These are phyloP conservation scores for Holcopasites calliopsidis DNA, from an alignment of 1,140 invertebrate genomes.

Conservation along the genomic window DNA sequence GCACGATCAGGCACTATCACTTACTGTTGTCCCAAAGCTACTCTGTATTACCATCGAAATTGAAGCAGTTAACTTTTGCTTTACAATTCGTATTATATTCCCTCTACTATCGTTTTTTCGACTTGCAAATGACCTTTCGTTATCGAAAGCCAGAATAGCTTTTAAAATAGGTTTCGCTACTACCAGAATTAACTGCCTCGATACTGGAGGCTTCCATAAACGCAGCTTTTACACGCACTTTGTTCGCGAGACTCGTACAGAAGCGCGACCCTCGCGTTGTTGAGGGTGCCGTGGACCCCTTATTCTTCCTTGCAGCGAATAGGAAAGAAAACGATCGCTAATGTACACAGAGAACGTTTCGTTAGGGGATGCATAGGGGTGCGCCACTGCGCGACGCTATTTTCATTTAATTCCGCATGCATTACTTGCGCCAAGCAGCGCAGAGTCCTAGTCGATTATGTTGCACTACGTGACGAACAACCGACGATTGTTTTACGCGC, in stretches of 20 bases:
- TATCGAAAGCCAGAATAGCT: neutral
- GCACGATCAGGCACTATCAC: neutral
- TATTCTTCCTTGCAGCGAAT: neutral
- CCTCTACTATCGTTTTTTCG: no score
- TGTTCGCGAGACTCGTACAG: conserved; percentile 6
- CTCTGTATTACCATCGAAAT: no score
- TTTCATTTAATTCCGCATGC: conserved; percentile 47
- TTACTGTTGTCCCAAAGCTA: no score
- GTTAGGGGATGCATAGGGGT: conserved; percentile 21
- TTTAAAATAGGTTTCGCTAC: neutral
- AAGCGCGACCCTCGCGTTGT: conserved; percentile 1
- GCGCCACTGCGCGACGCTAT: conserved; percentile 11
- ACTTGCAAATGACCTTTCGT: no score
- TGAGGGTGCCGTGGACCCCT: conserved; percentile 6
- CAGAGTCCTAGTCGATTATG: conserved; percentile 21
- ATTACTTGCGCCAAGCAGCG: neutral
- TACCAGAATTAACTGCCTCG: neutral
- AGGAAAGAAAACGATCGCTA: conserved; percentile 44
- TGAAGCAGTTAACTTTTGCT: no score
- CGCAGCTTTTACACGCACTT: conserved; percentile 6
- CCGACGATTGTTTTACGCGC: neutral
- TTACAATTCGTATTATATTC: no score
- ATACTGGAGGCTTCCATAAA: neutral
- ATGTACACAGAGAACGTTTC: conserved; percentile 40
- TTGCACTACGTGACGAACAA: neutral